Evolutionary conservation across 1,140 invertebrate genomes (phyloP).

Genomic region (Solen grandis): DNA sequence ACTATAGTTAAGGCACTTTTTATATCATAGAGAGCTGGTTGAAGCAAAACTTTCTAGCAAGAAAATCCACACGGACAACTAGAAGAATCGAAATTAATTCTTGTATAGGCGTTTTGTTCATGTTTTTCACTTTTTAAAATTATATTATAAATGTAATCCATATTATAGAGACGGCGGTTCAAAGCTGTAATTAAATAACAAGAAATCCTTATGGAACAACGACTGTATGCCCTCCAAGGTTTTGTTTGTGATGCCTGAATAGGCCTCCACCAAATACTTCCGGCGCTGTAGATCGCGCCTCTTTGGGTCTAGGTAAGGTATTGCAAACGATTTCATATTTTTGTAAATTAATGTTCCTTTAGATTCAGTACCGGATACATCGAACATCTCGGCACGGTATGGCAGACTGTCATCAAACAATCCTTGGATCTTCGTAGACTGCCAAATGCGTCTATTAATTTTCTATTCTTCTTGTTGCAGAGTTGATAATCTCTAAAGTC

Average conservation of each 20-base stretch:
- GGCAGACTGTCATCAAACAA: conserved; percentile 14
- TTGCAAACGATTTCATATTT: conserved; percentile 1
- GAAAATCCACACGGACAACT: no score
- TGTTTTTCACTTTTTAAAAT: no score
- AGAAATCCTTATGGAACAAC: conserved; percentile 33
- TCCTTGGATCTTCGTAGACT: conserved; percentile 26
- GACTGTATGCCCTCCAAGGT: not conserved
- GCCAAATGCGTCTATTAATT: conserved; percentile 18
- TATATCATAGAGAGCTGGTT: no score
- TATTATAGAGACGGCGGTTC: no score
- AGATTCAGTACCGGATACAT: not conserved
- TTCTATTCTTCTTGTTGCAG: not conserved
- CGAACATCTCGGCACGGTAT: conserved; percentile 10
- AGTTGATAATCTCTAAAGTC: not conserved
- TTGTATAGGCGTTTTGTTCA: no score
- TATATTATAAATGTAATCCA: no score
- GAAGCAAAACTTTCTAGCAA: no score
- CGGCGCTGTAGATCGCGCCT: not conserved
- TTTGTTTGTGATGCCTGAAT: not conserved
- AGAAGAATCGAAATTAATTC: no score
- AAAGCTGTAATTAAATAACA: conserved; percentile 15
- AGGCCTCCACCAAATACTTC: conserved; percentile 12
- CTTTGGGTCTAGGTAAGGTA: not conserved
- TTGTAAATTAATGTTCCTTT: not conserved
- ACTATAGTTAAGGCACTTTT: no score